Base-by-base conservation (phyloP, 2,113 vertebrate species). In the Sceloporus undulatus region DNA sequence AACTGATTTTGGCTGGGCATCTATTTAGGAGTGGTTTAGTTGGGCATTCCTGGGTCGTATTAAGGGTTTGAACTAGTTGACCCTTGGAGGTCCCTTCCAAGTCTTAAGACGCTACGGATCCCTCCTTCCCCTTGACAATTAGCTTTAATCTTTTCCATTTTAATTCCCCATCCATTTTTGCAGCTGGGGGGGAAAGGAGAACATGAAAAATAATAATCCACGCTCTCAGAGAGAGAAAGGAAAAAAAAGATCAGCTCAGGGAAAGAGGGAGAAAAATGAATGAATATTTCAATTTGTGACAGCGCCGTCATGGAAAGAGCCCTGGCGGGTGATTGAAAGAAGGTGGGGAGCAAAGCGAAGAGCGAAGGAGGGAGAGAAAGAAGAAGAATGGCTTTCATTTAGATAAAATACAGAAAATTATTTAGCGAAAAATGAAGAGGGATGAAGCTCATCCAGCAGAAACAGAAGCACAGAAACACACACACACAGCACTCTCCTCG, bases 311-410 rank as follows among this genome's bases (percentile, higher is more conserved):
- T 88, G 91, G 95, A 93, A 92, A 91, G 92, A 92, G 91, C 91
- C 94, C 85, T 40, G 9, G 90, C 77, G 66, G 92, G 93, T 94
- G 96, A 95, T 96, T 94, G 95, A 95, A 96, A 93, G 16, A 56
- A 95, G 91, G 92, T 75, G 91, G 92, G 59, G 79, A 71, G 56
- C 27, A 4, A 23, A 2, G 40, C 7, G 25, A 27, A 27, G 65
- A 2, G 29, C 2, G 29, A 1, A 8, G 62, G 8, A 59, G 66
- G 66, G 18, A 27, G 42, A 34, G 8, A 18, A 8, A 16, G 16
- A 95, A 94, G 96, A 95, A 96, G 95, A 96, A 96, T 95, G 96
- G 95, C 90, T 96, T 97, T 96, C 96, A 96, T 96, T 97, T 96
- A 96, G 96, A 95, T 95, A 97, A 96, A 95, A 96, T 95, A 96